Conservation (phyloP, 2,113 vertebrate species). For the Lampris incognitus region DNA sequence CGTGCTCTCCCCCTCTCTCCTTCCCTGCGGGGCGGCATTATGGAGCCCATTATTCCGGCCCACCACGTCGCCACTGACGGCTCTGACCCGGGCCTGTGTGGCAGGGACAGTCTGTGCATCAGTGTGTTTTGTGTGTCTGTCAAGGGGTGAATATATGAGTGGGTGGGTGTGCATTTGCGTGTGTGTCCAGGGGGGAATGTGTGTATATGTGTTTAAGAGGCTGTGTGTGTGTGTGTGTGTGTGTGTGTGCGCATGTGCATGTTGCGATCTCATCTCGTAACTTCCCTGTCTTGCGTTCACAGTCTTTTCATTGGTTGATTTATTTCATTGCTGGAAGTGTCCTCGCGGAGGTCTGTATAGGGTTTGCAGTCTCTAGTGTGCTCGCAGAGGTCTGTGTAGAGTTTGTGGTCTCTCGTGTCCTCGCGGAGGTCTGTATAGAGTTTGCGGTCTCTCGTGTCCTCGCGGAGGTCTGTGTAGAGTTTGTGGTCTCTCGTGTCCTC, state of each 20-base stretch:
- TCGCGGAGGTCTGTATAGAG: too few species aligned
- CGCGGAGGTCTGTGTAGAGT: too few species aligned
- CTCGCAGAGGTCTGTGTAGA: too few species aligned
- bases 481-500: too few species aligned
- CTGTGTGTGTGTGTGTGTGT: neutral
- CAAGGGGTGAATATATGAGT: neutral
- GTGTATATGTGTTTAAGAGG: neutral
- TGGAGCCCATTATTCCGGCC: conserved; percentile 68
- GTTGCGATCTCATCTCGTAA: neutral
- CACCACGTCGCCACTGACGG: conserved; percentile 55
- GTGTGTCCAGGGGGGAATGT: neutral
- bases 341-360: too few species aligned
- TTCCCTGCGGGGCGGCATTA: conserved; percentile 65
- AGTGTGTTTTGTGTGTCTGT: neutral
- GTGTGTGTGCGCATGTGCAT: neutral
- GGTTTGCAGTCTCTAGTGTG: too few species aligned
- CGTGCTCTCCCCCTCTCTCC: conserved; percentile 19
- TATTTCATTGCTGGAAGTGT: too few species aligned
- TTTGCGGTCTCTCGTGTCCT: too few species aligned
- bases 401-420: too few species aligned
- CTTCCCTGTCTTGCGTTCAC: neutral
- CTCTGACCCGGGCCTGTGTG: conserved; percentile 39
- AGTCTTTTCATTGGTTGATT: neutral
- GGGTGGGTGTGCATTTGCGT: conserved; percentile 13
- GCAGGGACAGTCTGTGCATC: neutral